phyloP scores from a whole-genome alignment of 2,113 vertebrate genomes.

The Leptosomus discolor region DNA sequence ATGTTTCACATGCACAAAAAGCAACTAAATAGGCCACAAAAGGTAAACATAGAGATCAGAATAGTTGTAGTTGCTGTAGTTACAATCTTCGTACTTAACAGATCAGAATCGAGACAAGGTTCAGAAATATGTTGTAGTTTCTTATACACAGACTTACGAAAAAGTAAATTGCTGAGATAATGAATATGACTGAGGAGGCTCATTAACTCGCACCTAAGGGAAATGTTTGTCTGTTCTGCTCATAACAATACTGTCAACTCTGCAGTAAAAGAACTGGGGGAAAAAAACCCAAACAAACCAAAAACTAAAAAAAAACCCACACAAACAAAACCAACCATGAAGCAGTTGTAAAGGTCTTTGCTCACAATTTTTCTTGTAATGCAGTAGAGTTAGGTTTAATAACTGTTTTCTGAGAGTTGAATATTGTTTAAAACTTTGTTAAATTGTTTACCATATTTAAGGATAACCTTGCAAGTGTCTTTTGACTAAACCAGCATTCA shows the following conservation, averaged over 20 bases:
- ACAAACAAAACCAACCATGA: background rate
- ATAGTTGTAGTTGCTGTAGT: background rate
- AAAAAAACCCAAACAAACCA: background rate
- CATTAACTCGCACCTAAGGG: slow-evolving; percentile 80
- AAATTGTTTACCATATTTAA: slow-evolving; percentile 16
- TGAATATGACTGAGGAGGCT: slow-evolving; percentile 78
- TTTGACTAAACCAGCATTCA: background rate
- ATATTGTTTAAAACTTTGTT: slow-evolving; percentile 46
- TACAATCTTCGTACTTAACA: background rate
- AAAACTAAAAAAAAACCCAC: background rate
- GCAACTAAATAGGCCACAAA: background rate
- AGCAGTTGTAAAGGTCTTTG: slow-evolving; percentile 69
- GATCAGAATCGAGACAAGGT: background rate
- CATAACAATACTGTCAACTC: slow-evolving; percentile 64
- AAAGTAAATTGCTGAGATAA: slow-evolving; percentile 74
- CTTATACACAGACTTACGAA: background rate
- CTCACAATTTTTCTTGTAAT: slow-evolving; percentile 44
- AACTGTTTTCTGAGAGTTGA: slow-evolving; percentile 56
- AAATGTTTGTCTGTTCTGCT: slow-evolving; percentile 74
- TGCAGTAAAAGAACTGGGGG: slow-evolving; percentile 47
- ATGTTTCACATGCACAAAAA: background rate
- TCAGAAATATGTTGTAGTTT: slow-evolving; percentile 11
- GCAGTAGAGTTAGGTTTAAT: slow-evolving; percentile 65
- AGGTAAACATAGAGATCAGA: background rate
- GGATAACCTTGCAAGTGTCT: background rate